Conservation (phyloP, 2,888 invertebrate genomes). For the Perdita meconis region DNA sequence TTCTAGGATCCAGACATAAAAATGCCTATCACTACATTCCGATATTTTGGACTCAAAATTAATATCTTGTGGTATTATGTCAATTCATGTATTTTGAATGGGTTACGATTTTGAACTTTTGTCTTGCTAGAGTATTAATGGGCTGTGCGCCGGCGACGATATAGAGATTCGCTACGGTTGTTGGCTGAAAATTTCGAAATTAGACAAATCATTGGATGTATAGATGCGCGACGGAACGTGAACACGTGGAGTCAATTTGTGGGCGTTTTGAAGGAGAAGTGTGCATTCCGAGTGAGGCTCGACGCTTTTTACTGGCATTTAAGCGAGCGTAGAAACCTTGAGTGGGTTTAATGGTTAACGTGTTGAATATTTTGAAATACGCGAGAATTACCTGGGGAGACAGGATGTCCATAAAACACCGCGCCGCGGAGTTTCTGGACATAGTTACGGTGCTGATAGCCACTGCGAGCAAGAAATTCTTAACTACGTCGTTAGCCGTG, state of each 20-base stretch:
- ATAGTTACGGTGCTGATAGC: constrained; percentile 20
- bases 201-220: too few species aligned
- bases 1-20: too few species aligned
- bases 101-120: too few species aligned
- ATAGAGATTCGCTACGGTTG: too few species aligned
- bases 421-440: neutral
- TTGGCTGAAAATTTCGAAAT: too few species aligned
- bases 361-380: neutral
- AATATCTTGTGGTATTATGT: too few species aligned
- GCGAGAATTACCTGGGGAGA: neutral
- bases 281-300: constrained; percentile 4
- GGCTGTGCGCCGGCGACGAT: too few species aligned
- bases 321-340: neutral
- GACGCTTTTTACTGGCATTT: neutral
- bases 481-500: constrained; percentile 23
- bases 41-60: too few species aligned
- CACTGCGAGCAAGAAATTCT: constrained; percentile 28
- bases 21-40: too few species aligned
- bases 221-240: too few species aligned
- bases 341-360: neutral
- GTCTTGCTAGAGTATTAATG: too few species aligned
- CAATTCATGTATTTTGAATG: too few species aligned
- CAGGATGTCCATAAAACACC: constrained; percentile 5
- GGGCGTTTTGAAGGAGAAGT: neutral
- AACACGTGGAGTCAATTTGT: neutral